Conservation (phyloP, 2,113 vertebrate species). For the Xiphias gladius region DNA sequence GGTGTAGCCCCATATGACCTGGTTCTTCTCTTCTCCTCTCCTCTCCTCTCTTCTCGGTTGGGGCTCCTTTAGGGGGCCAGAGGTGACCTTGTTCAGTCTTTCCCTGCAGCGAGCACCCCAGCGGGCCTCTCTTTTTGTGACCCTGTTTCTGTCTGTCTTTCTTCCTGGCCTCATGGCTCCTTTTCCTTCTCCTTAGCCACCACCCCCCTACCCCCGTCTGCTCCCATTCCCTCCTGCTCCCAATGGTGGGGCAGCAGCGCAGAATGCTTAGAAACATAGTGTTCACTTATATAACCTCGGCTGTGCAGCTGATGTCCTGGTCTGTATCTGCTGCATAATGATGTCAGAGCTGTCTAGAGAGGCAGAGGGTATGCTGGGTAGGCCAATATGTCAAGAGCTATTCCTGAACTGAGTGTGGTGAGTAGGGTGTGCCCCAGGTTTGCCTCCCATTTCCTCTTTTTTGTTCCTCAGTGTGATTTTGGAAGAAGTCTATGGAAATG, state of each 20-base stretch:
- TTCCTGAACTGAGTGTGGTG: constrained; percentile 45
- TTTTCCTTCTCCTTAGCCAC: neutral
- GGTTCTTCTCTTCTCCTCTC: constrained; percentile 21
- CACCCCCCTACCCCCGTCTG: neutral
- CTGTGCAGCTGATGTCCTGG: constrained; percentile 74
- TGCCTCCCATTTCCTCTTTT: constrained; percentile 1
- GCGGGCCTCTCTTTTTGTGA: constrained; percentile 74
- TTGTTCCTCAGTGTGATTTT: neutral
- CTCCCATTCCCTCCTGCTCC: constrained; percentile 43
- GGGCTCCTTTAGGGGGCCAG: constrained; percentile 71
- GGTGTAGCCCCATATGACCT: constrained; percentile 60
- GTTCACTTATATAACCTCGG: constrained; percentile 80
- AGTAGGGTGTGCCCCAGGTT: constrained; percentile 26
- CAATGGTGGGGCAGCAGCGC: constrained; percentile 48
- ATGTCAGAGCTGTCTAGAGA: constrained; percentile 77
- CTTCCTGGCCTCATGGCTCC: constrained; percentile 42
- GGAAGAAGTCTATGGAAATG: neutral
- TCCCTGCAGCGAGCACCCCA: constrained; percentile 65
- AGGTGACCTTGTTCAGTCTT: constrained; percentile 76
- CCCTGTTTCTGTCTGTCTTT: constrained; percentile 62
- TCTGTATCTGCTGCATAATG: constrained; percentile 75
- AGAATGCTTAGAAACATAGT: constrained; percentile 67
- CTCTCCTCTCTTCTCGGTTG: constrained; percentile 16
- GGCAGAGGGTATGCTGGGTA: constrained; percentile 78
- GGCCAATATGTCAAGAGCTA: constrained; percentile 63